Evolutionary conservation across 2,888 invertebrate species (phyloP), one percentile per base, ranked within the genome.

Genomic region (Myopa testacea): DNA sequence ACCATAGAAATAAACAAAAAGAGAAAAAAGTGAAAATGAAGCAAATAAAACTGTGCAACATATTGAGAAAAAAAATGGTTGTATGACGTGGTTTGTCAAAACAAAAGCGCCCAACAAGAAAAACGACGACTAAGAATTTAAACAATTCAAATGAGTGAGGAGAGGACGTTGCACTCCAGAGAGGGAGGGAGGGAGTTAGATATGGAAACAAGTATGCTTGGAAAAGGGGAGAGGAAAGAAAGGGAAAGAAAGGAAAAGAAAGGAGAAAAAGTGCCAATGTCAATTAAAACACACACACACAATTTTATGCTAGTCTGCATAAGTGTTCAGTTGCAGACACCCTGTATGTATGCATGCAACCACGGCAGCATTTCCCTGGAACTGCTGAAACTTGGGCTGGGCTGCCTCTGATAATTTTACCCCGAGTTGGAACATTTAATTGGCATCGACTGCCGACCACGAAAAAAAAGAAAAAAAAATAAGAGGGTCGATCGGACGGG

Each of bases 1-100:
- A 45, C 45, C 8, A 55, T n/a, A 72, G 14, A 38, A n/a, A 73
- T 8, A 45, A 10, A 8, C 45, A 10, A 45, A 45, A 45, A 10
- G 45, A 45, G 37, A 62, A 40, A 63, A 34, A 73, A 14, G 14
- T 26, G 45, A 10, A 69, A 69, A 55, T 6, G 45, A 37, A 55
- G 38, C 14, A 71, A 38, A 71, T 71, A 67, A 67, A 67, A 65
- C 63, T n/a, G 52, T n/a, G 52, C 67, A 67, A 55, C 67, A 72
- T 67, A 38, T 19, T 67, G n/a, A 74, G 45, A 75, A 73, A 73
- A 52, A 38, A 34, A 10, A 50, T 50, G 50, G 2, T 38, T 45
- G 12, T 19, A 75, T 75, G 75, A 75, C 58, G 75, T 75, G 52
- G 55, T 52, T 52, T 75, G 75, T 75, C 75, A 67, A 75, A 75